phyloP scores from a whole-genome alignment of 2,113 vertebrate genomes.

The Daboia siamensis region DNA sequence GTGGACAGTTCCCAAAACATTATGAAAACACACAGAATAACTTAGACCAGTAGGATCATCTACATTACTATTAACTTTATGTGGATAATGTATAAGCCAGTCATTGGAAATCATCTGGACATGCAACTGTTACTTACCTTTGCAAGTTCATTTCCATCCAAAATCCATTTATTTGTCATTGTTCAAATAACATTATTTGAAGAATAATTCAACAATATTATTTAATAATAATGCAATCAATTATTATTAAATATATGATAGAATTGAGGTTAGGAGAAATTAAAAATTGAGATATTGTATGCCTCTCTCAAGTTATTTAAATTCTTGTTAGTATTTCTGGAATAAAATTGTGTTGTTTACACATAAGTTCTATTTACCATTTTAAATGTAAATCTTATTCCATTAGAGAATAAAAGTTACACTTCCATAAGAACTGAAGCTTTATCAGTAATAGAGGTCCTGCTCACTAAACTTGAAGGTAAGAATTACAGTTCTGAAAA shows the following conservation, averaged over 20 bases:
- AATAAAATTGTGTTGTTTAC: background rate
- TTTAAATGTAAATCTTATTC: background rate
- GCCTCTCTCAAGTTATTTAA: background rate
- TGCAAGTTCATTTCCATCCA: background rate
- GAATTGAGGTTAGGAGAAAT: background rate
- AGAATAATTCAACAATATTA: background rate
- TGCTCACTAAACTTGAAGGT: conserved; percentile 90
- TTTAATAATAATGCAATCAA: background rate
- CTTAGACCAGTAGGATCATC: background rate
- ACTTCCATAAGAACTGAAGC: conserved; percentile 93
- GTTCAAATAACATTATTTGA: background rate
- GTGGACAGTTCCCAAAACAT: background rate
- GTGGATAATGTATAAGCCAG: background rate
- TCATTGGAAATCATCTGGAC: background rate
- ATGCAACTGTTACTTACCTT: background rate
- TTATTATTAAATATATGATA: background rate
- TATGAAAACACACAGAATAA: background rate
- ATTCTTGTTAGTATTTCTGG: background rate
- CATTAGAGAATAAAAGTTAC: conserved; percentile 94
- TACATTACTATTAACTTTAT: background rate
- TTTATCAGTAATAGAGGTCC: conserved; percentile 87
- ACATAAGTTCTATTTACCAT: background rate
- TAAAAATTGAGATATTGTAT: background rate
- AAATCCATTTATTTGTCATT: background rate
- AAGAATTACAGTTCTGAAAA: conserved; percentile 32